Base-by-base conservation (phyloP, 2,888 invertebrate genomes). In the Megamerina dolium region DNA sequence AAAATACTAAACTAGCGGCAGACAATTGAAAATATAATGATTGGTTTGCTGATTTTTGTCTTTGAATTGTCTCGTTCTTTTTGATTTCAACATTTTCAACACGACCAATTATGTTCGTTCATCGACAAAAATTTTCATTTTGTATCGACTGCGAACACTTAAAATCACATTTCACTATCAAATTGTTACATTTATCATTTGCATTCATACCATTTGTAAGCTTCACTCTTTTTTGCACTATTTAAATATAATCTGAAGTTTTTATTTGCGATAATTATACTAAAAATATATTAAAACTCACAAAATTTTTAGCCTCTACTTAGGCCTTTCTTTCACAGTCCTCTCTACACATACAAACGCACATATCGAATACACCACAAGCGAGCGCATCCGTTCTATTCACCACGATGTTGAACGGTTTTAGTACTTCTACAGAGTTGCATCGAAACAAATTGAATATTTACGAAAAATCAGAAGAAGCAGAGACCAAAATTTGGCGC, bases 31-130 rank as follows among this genome's bases (percentile, higher is more conserved):
- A 35, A n/a, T 27, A 27, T 27, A 27, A n/a, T 4, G 3, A 17
- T 19, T 17, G 32, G 10, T 21, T 31, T 30, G 12, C 42, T 16
- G 42, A 3, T 33, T 42, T 26, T 18, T 26, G 31, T 16, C 31
- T 37, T 16, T 50, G 49, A 52, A 56, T 48, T 51, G 23, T 33
- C 26, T 43, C 46, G 54, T 54, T 51, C 41, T 23, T 40, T 40
- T 32, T 40, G 16, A 31, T 39, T 44, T 39, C 44, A 39, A 35
- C 14, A 27, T n/a, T n/a, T n/a, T n/a, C n/a, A n/a, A n/a, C n/a
- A n/a, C n/a, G n/a, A n/a, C n/a, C n/a, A n/a, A n/a, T n/a, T n/a
- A n/a, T n/a, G n/a, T 23, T 38, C 34, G 21, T 40, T 12, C 34
- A 20, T 33, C 29, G 27, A 34, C 21, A 43, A 43, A 34, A n/a